A percentile compares a stretch with the other conserved stretches of the same genome.
Conservation (phyloP, 2,113 vertebrate genomes). For the Lutjanus erythropterus region DNA sequence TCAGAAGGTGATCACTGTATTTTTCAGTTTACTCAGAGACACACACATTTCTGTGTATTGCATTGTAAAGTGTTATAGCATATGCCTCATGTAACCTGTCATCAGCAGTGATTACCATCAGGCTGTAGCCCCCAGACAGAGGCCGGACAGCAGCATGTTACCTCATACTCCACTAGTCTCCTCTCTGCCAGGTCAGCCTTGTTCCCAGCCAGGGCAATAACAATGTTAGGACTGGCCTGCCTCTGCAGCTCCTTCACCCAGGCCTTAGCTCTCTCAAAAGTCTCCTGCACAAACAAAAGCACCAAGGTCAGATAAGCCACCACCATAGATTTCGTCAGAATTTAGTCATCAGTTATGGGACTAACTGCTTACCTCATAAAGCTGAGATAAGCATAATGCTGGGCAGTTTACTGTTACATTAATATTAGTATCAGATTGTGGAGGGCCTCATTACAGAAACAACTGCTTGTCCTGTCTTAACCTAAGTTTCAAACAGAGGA, state of each 20-base stretch:
- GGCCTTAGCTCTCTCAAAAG: conserved; percentile 88
- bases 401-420: background rate
- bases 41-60: too few species aligned
- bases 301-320: background rate
- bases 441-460: too few species aligned
- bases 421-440: background rate
- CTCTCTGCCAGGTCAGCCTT: conserved; percentile 88
- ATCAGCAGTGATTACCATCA: too few species aligned
- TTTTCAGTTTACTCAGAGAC: too few species aligned
- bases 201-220: conserved; percentile 89
- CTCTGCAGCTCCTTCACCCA: conserved; percentile 91
- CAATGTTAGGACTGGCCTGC: conserved; percentile 90
- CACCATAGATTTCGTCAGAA: background rate
- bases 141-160: conserved; percentile 24
- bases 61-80: too few species aligned
- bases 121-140: background rate
- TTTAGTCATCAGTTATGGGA: background rate
- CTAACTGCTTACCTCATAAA: too few species aligned
- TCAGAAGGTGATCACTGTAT: too few species aligned
- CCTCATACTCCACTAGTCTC: conserved; percentile 89
- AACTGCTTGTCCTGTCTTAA: too few species aligned
- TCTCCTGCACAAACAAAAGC: conserved; percentile 80
- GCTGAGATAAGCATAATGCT: background rate
- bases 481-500: too few species aligned
- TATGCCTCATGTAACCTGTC: too few species aligned